A percentile compares a stretch with the other conserved stretches of the same genome.
These are phyloP conservation scores for Drosophila recens DNA, from an alignment of 2,888 invertebrate genomes.

Conservation along the genomic window DNA sequence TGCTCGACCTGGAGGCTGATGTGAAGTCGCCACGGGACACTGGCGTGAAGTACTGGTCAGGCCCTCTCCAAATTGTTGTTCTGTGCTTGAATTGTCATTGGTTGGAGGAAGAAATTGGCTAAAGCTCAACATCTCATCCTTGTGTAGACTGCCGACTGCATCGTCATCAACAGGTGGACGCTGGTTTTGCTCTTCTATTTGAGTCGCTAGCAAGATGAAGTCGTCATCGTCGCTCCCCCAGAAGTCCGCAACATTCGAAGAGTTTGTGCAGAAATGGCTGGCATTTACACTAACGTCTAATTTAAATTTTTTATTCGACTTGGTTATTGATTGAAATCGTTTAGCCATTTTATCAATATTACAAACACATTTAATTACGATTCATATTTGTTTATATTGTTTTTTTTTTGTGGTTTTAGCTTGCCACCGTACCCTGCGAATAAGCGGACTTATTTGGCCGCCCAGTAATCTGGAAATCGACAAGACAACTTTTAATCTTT, in stretches of 20 bases:
- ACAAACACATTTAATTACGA: too few species aligned
- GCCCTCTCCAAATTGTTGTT: slow-evolving; percentile 53
- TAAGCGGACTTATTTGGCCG: too few species aligned
- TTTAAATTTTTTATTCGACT: slow-evolving; percentile 80
- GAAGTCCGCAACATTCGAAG: slow-evolving; percentile 60
- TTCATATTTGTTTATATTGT: too few species aligned
- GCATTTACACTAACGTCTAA: slow-evolving; percentile 76
- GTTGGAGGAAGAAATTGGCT: slow-evolving; percentile 75
- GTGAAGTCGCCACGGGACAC: neutral
- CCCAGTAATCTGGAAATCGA: too few species aligned
- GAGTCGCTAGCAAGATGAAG: slow-evolving; percentile 82
- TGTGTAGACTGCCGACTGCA: slow-evolving; percentile 19
- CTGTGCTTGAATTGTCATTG: slow-evolving; percentile 78
- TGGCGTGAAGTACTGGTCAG: neutral
- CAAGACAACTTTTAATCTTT: too few species aligned
- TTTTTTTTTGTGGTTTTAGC: too few species aligned
- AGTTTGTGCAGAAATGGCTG: slow-evolving; percentile 29
- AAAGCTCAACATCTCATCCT: slow-evolving; percentile 74
- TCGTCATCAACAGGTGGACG: slow-evolving; percentile 3
- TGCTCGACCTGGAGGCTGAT: neutral
- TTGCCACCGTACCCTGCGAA: too few species aligned
- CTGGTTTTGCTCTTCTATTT: slow-evolving; percentile 78
- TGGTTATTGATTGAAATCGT: slow-evolving; percentile 76
- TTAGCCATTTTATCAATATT: slow-evolving; percentile 69
- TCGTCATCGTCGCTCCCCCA: slow-evolving; percentile 85